These are phyloP conservation scores for Hephaestus fuliginosus DNA, from an alignment of 2,797 vertebrate species.

Conservation along the genomic window DNA sequence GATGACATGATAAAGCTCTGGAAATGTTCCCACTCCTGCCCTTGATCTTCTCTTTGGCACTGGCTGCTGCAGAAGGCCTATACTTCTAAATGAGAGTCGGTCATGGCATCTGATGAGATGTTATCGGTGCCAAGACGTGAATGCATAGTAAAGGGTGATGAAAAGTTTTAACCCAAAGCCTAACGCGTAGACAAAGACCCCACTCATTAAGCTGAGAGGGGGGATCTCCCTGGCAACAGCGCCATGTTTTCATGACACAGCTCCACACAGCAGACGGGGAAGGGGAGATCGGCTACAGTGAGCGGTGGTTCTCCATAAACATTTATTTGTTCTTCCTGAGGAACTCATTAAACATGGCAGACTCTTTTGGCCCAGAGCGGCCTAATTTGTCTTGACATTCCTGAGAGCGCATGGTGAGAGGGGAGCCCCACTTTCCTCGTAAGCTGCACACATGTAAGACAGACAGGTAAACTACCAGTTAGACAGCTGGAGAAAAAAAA, in stretches of 20 bases:
- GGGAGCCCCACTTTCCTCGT: slow-evolving; percentile 51
- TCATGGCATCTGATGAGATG: slow-evolving; percentile 41
- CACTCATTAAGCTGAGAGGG: slow-evolving; percentile 49
- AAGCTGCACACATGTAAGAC: slow-evolving; percentile 42
- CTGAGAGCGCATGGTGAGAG: slow-evolving; percentile 27
- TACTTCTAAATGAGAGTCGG: slow-evolving; percentile 22
- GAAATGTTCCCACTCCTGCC: slow-evolving; percentile 17
- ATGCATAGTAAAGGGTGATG: slow-evolving; percentile 62
- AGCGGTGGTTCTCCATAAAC: slow-evolving; percentile 64
- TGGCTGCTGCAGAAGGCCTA: background rate
- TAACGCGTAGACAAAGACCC: slow-evolving; percentile 56
- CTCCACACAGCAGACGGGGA: slow-evolving; percentile 20
- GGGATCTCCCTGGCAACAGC: slow-evolving; percentile 67
- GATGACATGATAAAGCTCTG: slow-evolving; percentile 27
- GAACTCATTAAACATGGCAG: slow-evolving; percentile 68
- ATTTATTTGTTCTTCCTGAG: slow-evolving; percentile 68
- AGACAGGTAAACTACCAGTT: slow-evolving; percentile 35
- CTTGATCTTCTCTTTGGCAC: slow-evolving; percentile 41
- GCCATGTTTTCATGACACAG: slow-evolving; percentile 54
- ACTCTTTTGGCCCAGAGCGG: slow-evolving; percentile 48
- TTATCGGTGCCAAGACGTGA: slow-evolving; percentile 37
- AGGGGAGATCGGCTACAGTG: slow-evolving; percentile 36
- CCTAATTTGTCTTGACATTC: slow-evolving; percentile 66
- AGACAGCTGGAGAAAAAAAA: slow-evolving; percentile 24
- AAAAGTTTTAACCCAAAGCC: slow-evolving; percentile 67